Conservation (phyloP, 1,140 invertebrate species). For the Panulirus ornatus region DNA sequence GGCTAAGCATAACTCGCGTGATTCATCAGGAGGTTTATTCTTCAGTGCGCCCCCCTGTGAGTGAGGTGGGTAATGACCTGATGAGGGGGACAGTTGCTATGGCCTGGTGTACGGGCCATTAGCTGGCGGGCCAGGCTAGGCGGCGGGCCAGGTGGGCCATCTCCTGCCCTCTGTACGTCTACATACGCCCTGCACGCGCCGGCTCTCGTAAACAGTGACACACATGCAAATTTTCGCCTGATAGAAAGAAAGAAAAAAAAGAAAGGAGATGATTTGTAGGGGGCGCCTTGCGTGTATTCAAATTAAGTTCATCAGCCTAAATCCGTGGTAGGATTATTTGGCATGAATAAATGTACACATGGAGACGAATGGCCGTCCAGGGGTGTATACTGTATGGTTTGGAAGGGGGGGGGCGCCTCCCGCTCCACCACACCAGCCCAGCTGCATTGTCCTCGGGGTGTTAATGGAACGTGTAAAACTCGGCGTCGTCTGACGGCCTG, state of each 20-base stretch:
- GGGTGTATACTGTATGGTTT: slow-evolving; percentile 19
- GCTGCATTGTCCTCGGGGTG: too few relatives aligned
- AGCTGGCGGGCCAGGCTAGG: not conserved
- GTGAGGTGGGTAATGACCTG: not conserved
- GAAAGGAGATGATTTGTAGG: slow-evolving; percentile 45
- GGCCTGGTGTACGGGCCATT: not conserved
- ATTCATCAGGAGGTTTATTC: too few relatives aligned
- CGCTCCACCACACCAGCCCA: not conserved
- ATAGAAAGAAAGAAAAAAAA: slow-evolving; percentile 1
- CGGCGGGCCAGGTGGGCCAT: not conserved
- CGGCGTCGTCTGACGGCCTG: too few relatives aligned
- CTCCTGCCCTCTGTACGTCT: slow-evolving; percentile 13
- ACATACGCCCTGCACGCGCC: slow-evolving; percentile 40
- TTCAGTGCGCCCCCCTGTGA: too few relatives aligned
- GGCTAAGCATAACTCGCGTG: too few relatives aligned
- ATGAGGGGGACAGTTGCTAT: not conserved
- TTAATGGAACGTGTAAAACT: too few relatives aligned
- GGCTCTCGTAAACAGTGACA: slow-evolving; percentile 52
- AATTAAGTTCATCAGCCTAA: slow-evolving; percentile 58
- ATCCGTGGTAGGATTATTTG: slow-evolving; percentile 51
- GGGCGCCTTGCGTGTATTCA: slow-evolving; percentile 56
- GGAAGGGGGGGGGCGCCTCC: not conserved
- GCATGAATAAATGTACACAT: slow-evolving; percentile 39
- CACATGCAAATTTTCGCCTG: slow-evolving; percentile 48
- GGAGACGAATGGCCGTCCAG: not conserved